phyloP scores from a whole-genome alignment of 2,113 vertebrate species.

The Hippocampus comes region DNA sequence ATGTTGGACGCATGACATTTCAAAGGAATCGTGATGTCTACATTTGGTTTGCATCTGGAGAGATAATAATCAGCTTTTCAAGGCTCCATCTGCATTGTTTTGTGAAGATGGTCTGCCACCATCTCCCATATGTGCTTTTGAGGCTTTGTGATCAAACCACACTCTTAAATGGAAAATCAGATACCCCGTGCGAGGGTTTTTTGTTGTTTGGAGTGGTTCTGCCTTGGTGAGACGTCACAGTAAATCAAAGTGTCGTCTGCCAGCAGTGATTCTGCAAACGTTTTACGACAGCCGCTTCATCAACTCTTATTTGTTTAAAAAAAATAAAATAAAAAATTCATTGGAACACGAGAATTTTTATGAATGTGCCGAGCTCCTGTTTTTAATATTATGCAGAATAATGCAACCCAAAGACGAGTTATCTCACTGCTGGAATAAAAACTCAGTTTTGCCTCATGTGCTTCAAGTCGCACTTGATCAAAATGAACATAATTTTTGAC shows the following conservation, averaged over 20 bases:
- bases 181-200: conserved; percentile 16
- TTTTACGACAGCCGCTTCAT: not conserved
- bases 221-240: not conserved
- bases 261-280: not conserved
- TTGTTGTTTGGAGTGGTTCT: conserved; percentile 4
- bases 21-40: conserved; percentile 40
- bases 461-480: not conserved
- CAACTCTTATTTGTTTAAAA: not conserved
- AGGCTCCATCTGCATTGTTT: conserved; percentile 33
- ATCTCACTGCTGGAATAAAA: not conserved
- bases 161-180: conserved; percentile 39
- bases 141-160: conserved; percentile 35
- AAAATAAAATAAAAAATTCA: not conserved
- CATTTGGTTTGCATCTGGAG: conserved; percentile 58
- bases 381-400: not conserved
- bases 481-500: too few relatives aligned
- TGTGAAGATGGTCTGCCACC: conserved; percentile 26
- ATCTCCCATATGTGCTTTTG: conserved; percentile 26
- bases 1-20: conserved; percentile 35
- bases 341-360: not conserved
- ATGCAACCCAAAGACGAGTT: not conserved
- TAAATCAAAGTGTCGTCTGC: conserved; percentile 12
- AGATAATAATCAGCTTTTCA: conserved; percentile 53
- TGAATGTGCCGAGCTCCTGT: not conserved
- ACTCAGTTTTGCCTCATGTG: not conserved